Conservation (phyloP, 2,797 vertebrate genomes). For the Xyrichtys novacula region DNA sequence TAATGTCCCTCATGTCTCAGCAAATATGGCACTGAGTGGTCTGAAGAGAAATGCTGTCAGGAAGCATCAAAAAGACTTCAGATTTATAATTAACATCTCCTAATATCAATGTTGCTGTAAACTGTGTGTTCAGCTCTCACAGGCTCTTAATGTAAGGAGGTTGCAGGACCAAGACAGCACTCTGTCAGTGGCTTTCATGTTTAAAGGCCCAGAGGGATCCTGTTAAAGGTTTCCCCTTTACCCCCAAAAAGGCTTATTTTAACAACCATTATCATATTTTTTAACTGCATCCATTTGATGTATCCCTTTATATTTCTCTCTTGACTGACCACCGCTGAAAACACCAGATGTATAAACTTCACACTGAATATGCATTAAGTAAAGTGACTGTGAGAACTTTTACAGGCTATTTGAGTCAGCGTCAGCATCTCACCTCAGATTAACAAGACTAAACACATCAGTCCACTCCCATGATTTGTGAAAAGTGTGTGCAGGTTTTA, state of each 20-base stretch:
- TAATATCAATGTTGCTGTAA: conserved; percentile 32
- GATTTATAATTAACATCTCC: conserved; percentile 45
- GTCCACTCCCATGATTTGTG: conserved; percentile 48
- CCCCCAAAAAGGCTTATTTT: conserved; percentile 24
- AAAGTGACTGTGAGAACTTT: conserved; percentile 38
- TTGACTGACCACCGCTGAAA: neutral
- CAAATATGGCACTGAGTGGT: conserved; percentile 4
- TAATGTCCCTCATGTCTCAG: conserved; percentile 30
- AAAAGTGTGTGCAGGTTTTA: conserved; percentile 61
- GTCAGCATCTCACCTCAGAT: conserved; percentile 27
- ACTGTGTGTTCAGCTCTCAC: conserved; percentile 11
- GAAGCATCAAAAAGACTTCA: conserved; percentile 21
- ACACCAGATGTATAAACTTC: conserved; percentile 15
- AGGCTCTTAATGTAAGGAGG: conserved; percentile 19
- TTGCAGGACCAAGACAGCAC: conserved; percentile 27
- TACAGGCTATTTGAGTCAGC: conserved; percentile 18
- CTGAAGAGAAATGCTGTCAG: conserved; percentile 36
- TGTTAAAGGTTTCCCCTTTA: conserved; percentile 28
- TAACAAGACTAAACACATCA: conserved; percentile 56
- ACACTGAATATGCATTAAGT: conserved; percentile 19
- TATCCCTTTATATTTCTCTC: conserved; percentile 9
- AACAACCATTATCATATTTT: conserved; percentile 28
- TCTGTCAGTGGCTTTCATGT: conserved; percentile 7
- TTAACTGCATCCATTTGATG: conserved; percentile 7
- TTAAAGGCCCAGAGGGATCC: conserved; percentile 1